Base-by-base conservation (phyloP, 1,140 invertebrate genomes). In the Heliconius congener region DNA sequence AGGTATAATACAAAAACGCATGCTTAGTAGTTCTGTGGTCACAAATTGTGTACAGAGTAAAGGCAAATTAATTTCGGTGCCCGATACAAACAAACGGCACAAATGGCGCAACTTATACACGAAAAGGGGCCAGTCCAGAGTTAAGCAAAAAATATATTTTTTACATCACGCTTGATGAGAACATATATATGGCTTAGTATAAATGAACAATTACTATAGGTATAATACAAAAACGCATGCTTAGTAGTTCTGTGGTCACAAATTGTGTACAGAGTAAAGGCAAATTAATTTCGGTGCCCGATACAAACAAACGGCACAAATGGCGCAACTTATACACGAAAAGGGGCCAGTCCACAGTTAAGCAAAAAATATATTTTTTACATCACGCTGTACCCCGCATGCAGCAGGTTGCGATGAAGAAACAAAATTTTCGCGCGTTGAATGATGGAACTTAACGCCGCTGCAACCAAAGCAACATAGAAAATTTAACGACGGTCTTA, bases 211-310 rank as follows among this genome's bases (percentile, higher is more conserved):
- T 42, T 37, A 27, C 9, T 39, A 37, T 30, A 34, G 60, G 23
- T 52, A 72, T 42, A 52, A 74, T 16, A 75, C 78, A 81, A 81
- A 81, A 81, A 74, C 6, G 34, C 30, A 42, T n/a, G 76, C 66
- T 74, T 78, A 75, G 74, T 72, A 71, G 74, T 52, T 52, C 50
- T 50, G 66, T 42, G 27, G 66, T 74, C 27, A 72, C 60, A 75
- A 78, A 75, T 77, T 81, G 74, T 81, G 57, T 81, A 34, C 75
- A 74, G 50, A 78, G 76, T 75, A 78, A 81, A 78, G 60, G 78
- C 76, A 50, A 75, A 81, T 81, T 81, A 81, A 77, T 75, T 79
- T 71, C 19, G 50, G 73, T 79, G 16, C 23, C 46, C 74, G 73
- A 46, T 77, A 81, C 72, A 81, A 77, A 74, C 76, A 77, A 77